Evolutionary conservation across 2,888 invertebrate species (phyloP).

Genomic region (Campaea margaritaria): DNA sequence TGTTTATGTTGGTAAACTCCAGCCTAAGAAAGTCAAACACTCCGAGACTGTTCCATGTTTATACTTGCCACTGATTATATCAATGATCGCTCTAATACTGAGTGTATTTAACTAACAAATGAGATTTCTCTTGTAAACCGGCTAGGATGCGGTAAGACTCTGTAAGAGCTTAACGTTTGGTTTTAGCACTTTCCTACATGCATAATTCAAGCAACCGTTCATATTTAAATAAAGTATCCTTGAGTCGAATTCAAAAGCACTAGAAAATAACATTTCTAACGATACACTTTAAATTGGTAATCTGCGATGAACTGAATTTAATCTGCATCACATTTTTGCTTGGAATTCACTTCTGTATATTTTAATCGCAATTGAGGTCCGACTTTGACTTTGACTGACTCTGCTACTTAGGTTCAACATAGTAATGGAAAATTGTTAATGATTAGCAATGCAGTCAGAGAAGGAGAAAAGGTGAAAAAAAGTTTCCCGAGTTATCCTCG

Average conservation of each 20-base stretch:
- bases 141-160: conserved; percentile 15
- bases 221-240: conserved; percentile 18
- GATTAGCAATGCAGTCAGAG: too few relatives aligned
- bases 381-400: too few relatives aligned
- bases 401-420: too few relatives aligned
- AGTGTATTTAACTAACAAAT: conserved; percentile 6
- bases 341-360: background rate
- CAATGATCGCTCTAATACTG: background rate
- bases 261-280: conserved; percentile 30
- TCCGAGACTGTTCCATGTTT: too few relatives aligned
- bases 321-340: background rate
- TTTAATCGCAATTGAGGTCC: too few relatives aligned
- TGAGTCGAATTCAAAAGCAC: conserved; percentile 23
- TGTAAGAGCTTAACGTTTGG: conserved; percentile 9
- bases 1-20: too few relatives aligned
- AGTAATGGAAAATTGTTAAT: too few relatives aligned
- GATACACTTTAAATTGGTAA: conserved; percentile 17
- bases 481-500: too few relatives aligned
- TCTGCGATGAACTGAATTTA: background rate
- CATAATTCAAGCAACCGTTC: conserved; percentile 21
- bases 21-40: too few relatives aligned
- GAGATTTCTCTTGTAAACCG: conserved; percentile 8
- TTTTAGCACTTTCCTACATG: conserved; percentile 30
- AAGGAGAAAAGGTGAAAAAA: too few relatives aligned
- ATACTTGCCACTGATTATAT: too few relatives aligned